Percentiles rank a stretch among this genome's conserved stretches.
Conservation (phyloP, 2,888 invertebrate genomes). For the Macropis europaea region DNA sequence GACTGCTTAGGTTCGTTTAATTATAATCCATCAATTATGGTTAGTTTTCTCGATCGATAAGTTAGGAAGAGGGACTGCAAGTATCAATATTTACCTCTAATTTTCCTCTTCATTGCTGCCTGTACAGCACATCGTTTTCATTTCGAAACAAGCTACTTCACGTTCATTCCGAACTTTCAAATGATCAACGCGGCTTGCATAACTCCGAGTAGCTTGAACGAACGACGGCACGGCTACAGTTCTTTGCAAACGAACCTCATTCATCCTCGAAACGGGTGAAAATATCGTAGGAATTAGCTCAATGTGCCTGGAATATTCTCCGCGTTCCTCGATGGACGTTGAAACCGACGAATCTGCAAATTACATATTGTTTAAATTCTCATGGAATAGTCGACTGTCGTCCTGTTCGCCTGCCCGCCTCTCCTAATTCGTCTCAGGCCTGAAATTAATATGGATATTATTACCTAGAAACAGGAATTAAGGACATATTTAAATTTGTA, state of each 20-base stretch:
- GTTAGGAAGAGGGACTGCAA: too few species aligned
- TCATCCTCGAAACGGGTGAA: conserved; percentile 44
- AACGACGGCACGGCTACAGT: conserved; percentile 18
- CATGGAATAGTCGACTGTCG: conserved; percentile 1
- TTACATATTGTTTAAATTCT: conserved; percentile 36
- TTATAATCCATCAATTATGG: too few species aligned
- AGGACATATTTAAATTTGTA: too few species aligned
- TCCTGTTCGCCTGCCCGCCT: not conserved
- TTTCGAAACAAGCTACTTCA: too few species aligned
- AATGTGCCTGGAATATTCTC: conserved; percentile 30
- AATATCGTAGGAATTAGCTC: conserved; percentile 58
- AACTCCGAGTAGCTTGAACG: conserved; percentile 7
- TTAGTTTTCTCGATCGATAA: too few species aligned
- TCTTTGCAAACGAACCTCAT: conserved; percentile 64
- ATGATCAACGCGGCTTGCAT: conserved; percentile 22
- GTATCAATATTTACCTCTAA: too few species aligned
- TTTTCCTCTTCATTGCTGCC: too few species aligned
- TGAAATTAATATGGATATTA: too few species aligned
- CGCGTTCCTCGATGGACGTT: not conserved
- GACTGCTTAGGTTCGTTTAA: too few species aligned
- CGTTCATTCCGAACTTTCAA: conserved; percentile 19
- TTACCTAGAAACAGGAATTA: too few species aligned
- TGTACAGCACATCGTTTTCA: too few species aligned
- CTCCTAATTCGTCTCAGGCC: not conserved
- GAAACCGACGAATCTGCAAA: conserved; percentile 12